phyloP scores from a whole-genome alignment of 2,888 invertebrate species.

The Melipona bicolor region DNA sequence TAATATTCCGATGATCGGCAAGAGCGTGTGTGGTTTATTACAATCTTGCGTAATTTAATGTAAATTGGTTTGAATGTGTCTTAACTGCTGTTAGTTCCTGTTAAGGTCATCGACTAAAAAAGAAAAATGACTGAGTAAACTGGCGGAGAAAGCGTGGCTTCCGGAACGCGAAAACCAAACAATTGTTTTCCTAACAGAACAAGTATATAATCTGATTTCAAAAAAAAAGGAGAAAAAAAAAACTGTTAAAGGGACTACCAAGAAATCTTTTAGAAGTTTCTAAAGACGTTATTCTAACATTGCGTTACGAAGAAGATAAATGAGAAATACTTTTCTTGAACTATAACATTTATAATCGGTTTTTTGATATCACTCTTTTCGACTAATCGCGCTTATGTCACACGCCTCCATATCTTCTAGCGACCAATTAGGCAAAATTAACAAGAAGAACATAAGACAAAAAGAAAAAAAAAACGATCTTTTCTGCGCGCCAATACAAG shows the following conservation, averaged over 20 bases:
- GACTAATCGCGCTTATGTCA: constrained; percentile 73
- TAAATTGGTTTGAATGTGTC: neutral
- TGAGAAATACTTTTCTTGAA: constrained; percentile 57
- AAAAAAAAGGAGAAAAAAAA: neutral
- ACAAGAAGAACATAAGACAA: neutral
- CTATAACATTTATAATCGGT: constrained; percentile 75
- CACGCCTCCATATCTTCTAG: constrained; percentile 72
- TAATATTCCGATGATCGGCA: neutral
- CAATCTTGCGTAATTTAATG: neutral
- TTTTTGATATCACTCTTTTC: constrained; percentile 78
- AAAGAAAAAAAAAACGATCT: constrained; percentile 23
- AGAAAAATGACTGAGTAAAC: neutral
- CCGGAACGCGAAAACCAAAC: constrained; percentile 64
- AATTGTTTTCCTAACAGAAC: constrained; percentile 56
- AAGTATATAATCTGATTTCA: constrained; percentile 46
- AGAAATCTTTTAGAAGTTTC: constrained; percentile 42
- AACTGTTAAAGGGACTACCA: constrained; percentile 34
- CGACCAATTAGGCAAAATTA: constrained; percentile 62
- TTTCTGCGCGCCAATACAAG: constrained; percentile 44
- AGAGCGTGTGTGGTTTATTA: neutral
- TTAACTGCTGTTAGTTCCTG: constrained; percentile 10
- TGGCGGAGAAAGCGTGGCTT: constrained; percentile 43
- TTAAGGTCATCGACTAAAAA: constrained; percentile 8
- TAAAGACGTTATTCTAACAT: constrained; percentile 43
- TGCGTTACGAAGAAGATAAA: constrained; percentile 41